These are phyloP conservation scores for Montipora capitata DNA, from an alignment of 92 coral and sea anemone species.

Conservation along the genomic window DNA sequence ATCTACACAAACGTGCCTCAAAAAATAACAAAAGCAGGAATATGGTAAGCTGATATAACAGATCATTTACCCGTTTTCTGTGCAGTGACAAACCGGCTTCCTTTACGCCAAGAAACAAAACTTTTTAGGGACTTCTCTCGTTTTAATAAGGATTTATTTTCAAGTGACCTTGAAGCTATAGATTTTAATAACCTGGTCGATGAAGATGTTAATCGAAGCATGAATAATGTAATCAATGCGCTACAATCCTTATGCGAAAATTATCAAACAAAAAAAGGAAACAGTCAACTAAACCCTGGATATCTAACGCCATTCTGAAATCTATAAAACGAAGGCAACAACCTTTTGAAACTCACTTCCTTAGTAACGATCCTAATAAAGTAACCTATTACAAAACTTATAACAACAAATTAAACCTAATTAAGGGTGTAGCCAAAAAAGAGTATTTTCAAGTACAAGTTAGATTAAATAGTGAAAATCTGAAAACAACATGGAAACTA, in stretches of 20 bases:
- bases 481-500: conserved; percentile 26
- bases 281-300: conserved; percentile 24
- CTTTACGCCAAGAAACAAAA: background rate
- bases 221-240: conserved; percentile 39
- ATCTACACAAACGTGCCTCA: too few relatives aligned
- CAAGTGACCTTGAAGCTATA: conserved; percentile 52
- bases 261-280: background rate
- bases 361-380: too few relatives aligned
- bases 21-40: conserved; percentile 31
- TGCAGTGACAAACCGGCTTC: conserved; percentile 61
- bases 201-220: conserved; percentile 40
- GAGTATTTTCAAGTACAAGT: conserved; percentile 51
- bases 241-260: conserved; percentile 37
- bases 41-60: conserved; percentile 72
- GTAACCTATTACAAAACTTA: too few relatives aligned
- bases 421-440: conserved; percentile 58
- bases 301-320: conserved; percentile 53
- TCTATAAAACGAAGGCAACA: conserved; percentile 62
- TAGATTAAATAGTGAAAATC: background rate
- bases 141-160: conserved; percentile 33
- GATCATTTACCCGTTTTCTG: conserved; percentile 75
- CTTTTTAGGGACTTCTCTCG: too few relatives aligned
- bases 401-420: conserved; percentile 9
- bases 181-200: conserved; percentile 44
- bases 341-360: conserved; percentile 46